phyloP scores from a whole-genome alignment of 53 echinoderm and acorn worm species.

The Stichopus horrens region DNA sequence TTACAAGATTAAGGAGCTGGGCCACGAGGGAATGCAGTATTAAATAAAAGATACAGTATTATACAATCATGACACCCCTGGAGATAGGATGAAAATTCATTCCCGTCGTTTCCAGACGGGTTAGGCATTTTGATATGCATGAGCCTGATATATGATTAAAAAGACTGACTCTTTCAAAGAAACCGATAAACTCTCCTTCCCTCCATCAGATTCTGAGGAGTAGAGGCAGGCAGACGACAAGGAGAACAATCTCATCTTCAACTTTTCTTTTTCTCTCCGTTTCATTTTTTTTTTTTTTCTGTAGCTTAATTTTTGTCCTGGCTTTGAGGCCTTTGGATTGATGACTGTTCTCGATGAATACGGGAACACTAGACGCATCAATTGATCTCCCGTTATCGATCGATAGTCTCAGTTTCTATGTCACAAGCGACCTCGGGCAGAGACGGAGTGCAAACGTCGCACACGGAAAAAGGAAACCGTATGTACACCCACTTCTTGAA shows the following conservation, averaged over 20 bases:
- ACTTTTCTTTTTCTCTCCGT: no score
- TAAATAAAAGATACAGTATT: constrained; percentile 26
- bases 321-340: neutral
- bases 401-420: no score
- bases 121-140: neutral
- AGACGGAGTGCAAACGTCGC: no score
- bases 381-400: no score
- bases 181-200: neutral
- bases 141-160: constrained; percentile 15
- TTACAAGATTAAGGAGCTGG: neutral
- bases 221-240: neutral
- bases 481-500: no score
- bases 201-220: neutral
- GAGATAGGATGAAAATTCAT: constrained; percentile 7
- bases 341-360: neutral
- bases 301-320: neutral
- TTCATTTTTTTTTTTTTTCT: neutral
- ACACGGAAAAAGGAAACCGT: no score
- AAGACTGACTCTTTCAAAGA: neutral
- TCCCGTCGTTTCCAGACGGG: neutral
- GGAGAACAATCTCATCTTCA: neutral
- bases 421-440: no score
- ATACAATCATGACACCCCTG: constrained; percentile 15
- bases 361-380: no score
- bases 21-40: constrained; percentile 12